Percentiles rank a stretch among this genome's conserved stretches.
Evolutionary conservation across 2,888 invertebrate species (phyloP).

Genomic region (Melinaea marsaeus): DNA sequence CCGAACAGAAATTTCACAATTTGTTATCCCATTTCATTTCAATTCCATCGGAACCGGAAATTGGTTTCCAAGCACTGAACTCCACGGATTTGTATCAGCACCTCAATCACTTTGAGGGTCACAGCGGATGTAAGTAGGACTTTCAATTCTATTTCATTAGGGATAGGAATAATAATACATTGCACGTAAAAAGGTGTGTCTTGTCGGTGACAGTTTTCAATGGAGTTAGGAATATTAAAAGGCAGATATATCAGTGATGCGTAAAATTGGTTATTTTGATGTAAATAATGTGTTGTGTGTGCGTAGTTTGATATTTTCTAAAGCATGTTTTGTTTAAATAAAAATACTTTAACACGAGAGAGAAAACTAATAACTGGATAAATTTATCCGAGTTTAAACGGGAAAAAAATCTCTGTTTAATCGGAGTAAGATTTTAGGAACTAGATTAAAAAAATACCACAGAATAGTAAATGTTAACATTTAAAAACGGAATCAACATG

Average conservation of each 20-base stretch:
- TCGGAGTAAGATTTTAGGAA: too few relatives aligned
- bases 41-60: constrained; percentile 74
- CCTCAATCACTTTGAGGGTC: constrained; percentile 28
- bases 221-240: constrained; percentile 29
- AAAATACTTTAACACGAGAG: too few relatives aligned
- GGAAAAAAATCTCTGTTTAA: too few relatives aligned
- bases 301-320: too few relatives aligned
- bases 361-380: too few relatives aligned
- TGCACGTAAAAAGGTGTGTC: constrained; percentile 24
- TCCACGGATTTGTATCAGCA: constrained; percentile 62
- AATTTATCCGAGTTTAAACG: too few relatives aligned
- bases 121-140: background rate
- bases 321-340: too few relatives aligned
- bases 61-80: constrained; percentile 71
- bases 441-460: too few relatives aligned
- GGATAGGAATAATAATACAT: constrained; percentile 5
- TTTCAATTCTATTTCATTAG: constrained; percentile 6
- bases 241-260: constrained; percentile 20
- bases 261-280: constrained; percentile 19
- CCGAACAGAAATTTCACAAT: constrained; percentile 5
- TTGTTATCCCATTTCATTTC: constrained; percentile 50
- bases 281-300: background rate
- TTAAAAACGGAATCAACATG: background rate
- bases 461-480: too few relatives aligned
- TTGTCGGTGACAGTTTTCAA: constrained; percentile 27